A percentile compares a stretch with the other conserved stretches of the same genome.
Evolutionary conservation across 2,797 vertebrate species (phyloP).

Genomic region (Mus minutoides): DNA sequence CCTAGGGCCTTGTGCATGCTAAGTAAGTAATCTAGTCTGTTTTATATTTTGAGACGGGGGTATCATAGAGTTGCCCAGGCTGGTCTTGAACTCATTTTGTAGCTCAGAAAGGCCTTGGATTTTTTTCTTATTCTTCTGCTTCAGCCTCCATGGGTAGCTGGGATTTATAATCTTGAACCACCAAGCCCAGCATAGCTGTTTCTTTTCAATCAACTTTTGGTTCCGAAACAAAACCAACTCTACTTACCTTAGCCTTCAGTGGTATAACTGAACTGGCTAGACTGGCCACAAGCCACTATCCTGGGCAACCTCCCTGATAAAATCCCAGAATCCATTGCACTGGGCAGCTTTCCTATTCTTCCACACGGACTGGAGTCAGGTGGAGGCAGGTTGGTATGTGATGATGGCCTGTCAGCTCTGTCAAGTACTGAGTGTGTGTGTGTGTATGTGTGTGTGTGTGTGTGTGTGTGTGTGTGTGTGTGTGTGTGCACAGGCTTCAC

Average conservation of each 20-base stretch:
- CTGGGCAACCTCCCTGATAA: not conserved
- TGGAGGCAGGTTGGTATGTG: not conserved
- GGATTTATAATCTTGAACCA: not conserved
- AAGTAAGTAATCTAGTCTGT: not conserved
- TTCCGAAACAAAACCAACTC: not conserved
- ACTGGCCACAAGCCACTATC: not conserved
- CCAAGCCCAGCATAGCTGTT: not conserved
- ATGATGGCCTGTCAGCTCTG: not conserved
- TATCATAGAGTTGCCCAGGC: not conserved
- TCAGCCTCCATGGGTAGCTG: not conserved
- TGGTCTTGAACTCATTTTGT: not conserved
- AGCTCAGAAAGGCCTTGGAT: not conserved
- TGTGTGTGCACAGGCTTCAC: not conserved
- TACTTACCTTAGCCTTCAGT: constrained; percentile 6
- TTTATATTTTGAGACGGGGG: not conserved
- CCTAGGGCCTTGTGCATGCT: not conserved
- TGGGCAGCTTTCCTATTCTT: not conserved
- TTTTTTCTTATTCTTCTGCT: not conserved
- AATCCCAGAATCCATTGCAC: not conserved
- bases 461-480: not conserved
- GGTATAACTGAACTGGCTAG: not conserved
- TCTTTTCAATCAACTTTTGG: constrained; percentile 12
- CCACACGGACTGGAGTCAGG: not conserved
- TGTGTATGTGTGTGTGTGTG: not conserved
- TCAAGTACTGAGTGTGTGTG: not conserved